Conservation (phyloP, 2,797 vertebrate species). For the Columba guinea region DNA sequence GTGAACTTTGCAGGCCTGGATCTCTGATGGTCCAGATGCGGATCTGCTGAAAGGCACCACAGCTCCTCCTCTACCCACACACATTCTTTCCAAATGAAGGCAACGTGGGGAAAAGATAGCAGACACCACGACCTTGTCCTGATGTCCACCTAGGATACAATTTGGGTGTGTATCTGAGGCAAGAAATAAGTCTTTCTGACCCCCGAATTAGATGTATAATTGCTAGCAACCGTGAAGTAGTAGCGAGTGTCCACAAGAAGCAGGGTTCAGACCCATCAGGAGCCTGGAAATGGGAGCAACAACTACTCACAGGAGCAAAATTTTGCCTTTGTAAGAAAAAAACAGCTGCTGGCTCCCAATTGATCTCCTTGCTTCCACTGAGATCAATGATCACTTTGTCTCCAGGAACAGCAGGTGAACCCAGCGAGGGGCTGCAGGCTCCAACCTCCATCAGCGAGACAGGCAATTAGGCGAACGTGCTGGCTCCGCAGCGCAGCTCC, state of each 20-base stretch:
- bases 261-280: neutral
- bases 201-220: neutral
- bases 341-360: neutral
- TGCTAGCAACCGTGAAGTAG: neutral
- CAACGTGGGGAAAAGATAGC: neutral
- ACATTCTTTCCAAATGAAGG: neutral
- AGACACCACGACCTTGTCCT: fast-evolving
- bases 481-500: neutral
- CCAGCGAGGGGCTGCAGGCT: neutral
- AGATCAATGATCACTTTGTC: neutral
- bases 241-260: neutral
- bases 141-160: neutral
- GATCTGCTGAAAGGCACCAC: neutral
- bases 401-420: slow-evolving; percentile 26
- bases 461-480: neutral
- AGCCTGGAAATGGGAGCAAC: neutral
- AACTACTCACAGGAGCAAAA: neutral
- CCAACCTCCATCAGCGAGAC: neutral
- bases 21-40: neutral
- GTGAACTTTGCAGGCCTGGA: neutral
- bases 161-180: neutral
- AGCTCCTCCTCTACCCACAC: neutral
- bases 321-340: neutral
- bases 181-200: neutral
- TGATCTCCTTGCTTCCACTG: neutral